Conservation (phyloP, 2,797 vertebrate species). For the Syndactyla subalaris region DNA sequence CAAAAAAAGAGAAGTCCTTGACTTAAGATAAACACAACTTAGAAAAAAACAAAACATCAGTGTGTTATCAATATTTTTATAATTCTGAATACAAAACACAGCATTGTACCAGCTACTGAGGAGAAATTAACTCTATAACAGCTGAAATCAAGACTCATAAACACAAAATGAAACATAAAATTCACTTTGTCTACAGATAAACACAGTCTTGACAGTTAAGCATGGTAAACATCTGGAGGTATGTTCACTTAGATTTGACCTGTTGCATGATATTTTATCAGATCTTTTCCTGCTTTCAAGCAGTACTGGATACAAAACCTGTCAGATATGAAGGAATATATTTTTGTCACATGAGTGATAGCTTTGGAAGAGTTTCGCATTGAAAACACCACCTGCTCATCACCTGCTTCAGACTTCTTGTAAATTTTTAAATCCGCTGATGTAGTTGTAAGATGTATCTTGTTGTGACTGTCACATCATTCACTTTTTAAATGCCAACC, state of each 20-base stretch:
- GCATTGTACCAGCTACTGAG: accelerated
- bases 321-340: background rate
- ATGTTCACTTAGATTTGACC: background rate
- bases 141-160: background rate
- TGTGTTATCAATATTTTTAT: background rate
- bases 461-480: conserved; percentile 24
- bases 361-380: background rate
- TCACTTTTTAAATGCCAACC: conserved; percentile 44
- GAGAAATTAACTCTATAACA: background rate
- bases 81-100: background rate
- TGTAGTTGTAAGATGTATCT: background rate
- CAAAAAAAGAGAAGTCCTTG: background rate
- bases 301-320: background rate
- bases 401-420: conserved; percentile 6
- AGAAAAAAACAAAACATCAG: accelerated
- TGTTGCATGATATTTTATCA: background rate
- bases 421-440: conserved; percentile 6
- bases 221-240: background rate
- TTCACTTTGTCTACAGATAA: background rate
- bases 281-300: background rate
- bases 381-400: conserved; percentile 25
- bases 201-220: background rate
- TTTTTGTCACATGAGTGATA: conserved; percentile 13
- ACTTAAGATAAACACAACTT: accelerated
- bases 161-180: background rate